Evolutionary conservation across 2,113 vertebrate genomes (phyloP).

Genomic region (Cyprinodon variegatus): DNA sequence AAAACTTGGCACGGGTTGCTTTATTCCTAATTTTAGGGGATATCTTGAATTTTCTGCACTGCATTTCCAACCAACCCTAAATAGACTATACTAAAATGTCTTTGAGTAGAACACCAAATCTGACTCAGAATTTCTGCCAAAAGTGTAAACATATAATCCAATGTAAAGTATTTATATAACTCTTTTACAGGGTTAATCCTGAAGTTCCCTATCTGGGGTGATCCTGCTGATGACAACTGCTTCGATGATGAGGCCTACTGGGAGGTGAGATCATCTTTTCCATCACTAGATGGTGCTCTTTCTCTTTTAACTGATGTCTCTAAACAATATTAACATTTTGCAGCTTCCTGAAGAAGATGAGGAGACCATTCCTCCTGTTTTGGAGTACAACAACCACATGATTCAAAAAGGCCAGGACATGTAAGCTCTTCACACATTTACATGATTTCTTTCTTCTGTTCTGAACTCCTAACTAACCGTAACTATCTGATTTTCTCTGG

Average conservation of each 20-base stretch:
- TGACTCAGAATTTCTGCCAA: background rate
- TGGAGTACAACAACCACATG: conserved; percentile 82
- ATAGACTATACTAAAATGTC: background rate
- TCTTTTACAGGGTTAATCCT: conserved; percentile 85
- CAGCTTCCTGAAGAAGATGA: conserved; percentile 87
- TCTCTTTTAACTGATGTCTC: background rate
- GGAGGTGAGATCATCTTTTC: conserved; percentile 84
- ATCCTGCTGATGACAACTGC: conserved; percentile 90
- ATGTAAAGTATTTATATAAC: background rate
- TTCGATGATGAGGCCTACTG: conserved; percentile 92
- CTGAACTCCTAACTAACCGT: background rate
- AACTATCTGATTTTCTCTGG: background rate
- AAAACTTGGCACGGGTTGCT: too few species aligned
- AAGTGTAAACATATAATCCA: background rate
- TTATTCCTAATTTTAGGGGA: background rate
- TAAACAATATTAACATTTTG: background rate
- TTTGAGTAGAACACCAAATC: background rate
- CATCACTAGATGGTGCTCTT: conserved; percentile 45
- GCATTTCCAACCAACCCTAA: background rate
- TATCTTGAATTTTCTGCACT: too few species aligned
- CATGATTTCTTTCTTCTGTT: background rate
- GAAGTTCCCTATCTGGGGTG: conserved; percentile 89
- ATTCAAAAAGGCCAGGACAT: conserved; percentile 69
- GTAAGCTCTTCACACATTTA: conserved; percentile 54
- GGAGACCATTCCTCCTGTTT: conserved; percentile 74